phyloP scores from a whole-genome alignment of 2,113 vertebrate genomes.

The Channa maculata region DNA sequence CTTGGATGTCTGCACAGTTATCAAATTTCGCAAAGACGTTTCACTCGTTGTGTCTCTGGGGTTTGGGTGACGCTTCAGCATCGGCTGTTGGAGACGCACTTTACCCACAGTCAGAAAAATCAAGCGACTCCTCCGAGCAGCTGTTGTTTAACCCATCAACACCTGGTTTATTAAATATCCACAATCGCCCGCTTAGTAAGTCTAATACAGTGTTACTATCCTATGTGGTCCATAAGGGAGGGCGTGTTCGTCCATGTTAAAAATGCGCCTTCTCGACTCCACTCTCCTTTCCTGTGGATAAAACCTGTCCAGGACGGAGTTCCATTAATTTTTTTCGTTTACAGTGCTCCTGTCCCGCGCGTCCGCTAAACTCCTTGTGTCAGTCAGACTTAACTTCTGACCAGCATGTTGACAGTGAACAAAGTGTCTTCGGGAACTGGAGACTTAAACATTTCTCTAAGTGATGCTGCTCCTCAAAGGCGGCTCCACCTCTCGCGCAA shows the following conservation, averaged over 20 bases:
- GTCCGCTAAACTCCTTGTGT: not conserved
- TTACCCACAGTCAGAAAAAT: constrained; percentile 2
- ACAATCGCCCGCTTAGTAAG: not conserved
- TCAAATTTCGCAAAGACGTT: not conserved
- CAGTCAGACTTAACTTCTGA: not conserved
- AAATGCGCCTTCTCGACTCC: constrained; percentile 9
- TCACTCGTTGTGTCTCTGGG: not conserved
- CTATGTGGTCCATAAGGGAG: not conserved
- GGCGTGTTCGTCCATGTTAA: not conserved
- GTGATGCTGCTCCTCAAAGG: constrained; percentile 26
- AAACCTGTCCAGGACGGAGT: not conserved
- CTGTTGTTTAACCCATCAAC: not conserved
- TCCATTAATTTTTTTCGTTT: constrained; percentile 15
- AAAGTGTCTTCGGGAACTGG: not conserved
- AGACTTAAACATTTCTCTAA: constrained; percentile 9
- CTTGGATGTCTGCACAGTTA: too few relatives aligned
- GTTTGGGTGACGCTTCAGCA: not conserved
- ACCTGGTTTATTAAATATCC: not conserved
- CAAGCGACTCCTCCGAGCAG: not conserved
- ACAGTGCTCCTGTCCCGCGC: not conserved
- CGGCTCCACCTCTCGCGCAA: constrained; percentile 60
- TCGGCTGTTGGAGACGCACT: not conserved
- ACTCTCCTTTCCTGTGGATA: not conserved
- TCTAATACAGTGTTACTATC: too few relatives aligned
- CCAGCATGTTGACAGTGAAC: not conserved